These are phyloP conservation scores for Podarcis cretensis DNA, from an alignment of 2,113 vertebrate genomes.

Conservation along the genomic window DNA sequence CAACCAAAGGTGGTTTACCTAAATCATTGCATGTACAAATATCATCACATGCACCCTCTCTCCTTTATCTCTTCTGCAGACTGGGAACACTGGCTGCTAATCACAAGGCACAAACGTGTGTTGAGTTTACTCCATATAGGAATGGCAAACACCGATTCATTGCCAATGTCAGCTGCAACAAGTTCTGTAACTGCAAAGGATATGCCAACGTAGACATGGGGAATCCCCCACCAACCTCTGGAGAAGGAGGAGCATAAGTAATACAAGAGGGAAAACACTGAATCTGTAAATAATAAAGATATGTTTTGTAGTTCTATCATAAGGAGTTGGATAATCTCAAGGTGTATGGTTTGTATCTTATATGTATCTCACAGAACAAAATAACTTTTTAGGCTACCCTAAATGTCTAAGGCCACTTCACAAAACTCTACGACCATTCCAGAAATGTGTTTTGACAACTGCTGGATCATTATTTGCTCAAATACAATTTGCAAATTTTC, in stretches of 20 bases:
- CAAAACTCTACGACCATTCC: background rate
- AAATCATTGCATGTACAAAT: background rate
- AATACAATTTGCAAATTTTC: background rate
- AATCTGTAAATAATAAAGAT: background rate
- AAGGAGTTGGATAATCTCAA: background rate
- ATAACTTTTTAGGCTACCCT: background rate
- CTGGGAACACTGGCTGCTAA: background rate
- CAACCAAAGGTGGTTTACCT: background rate
- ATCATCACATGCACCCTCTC: background rate
- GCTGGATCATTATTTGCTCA: background rate
- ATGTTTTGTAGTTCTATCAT: background rate
- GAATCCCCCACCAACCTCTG: background rate
- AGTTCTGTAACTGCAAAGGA: constrained; percentile 16
- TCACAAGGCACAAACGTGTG: background rate
- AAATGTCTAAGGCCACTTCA: background rate
- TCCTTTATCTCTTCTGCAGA: background rate
- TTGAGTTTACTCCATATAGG: background rate
- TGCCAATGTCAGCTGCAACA: background rate
- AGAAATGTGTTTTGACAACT: background rate
- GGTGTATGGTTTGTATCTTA: background rate
- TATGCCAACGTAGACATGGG: background rate
- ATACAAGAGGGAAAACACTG: background rate
- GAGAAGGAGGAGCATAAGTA: constrained; percentile 10
- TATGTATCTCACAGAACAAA: background rate
- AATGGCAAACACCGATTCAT: background rate